phyloP scores from a whole-genome alignment of 2,797 vertebrate genomes.

The Tauraco hartlaubi region DNA sequence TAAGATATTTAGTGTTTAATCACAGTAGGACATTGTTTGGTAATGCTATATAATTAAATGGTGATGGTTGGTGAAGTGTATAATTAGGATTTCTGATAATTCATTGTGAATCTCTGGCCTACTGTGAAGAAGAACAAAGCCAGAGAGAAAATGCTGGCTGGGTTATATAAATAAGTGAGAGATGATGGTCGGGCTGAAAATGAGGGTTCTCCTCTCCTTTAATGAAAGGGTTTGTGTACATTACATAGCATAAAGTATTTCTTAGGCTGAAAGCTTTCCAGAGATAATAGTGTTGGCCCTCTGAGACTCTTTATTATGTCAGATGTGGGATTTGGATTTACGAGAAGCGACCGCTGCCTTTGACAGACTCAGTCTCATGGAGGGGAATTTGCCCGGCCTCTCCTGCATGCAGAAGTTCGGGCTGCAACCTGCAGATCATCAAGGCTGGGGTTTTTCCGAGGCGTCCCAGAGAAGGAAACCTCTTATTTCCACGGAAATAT shows the following conservation, averaged over 20 bases:
- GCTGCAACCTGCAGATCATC: neutral
- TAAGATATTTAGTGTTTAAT: constrained; percentile 70
- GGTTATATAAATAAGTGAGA: constrained; percentile 64
- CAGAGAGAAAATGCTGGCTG: constrained; percentile 44
- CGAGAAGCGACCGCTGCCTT: neutral
- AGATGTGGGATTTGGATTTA: constrained; percentile 63
- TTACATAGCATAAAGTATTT: constrained; percentile 71
- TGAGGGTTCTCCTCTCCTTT: constrained; percentile 35
- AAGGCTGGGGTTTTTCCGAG: neutral
- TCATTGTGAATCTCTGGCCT: constrained; percentile 61
- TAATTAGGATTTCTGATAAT: constrained; percentile 66
- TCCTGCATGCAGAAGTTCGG: neutral
- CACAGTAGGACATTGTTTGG: constrained; percentile 68
- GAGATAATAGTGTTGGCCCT: constrained; percentile 70
- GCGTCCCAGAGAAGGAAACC: neutral
- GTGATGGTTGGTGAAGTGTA: constrained; percentile 60
- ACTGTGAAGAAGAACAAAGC: constrained; percentile 64
- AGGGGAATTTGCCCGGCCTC: neutral
- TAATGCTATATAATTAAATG: constrained; percentile 68
- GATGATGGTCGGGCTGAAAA: constrained; percentile 61
- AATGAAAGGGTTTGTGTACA: constrained; percentile 75
- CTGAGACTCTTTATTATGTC: constrained; percentile 67
- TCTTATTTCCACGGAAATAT: neutral
- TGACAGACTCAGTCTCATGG: neutral
- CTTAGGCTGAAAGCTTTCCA: constrained; percentile 69